These are phyloP conservation scores for Suricata suricatta DNA, from an alignment of 2,113 vertebrate genomes.

Conservation along the genomic window DNA sequence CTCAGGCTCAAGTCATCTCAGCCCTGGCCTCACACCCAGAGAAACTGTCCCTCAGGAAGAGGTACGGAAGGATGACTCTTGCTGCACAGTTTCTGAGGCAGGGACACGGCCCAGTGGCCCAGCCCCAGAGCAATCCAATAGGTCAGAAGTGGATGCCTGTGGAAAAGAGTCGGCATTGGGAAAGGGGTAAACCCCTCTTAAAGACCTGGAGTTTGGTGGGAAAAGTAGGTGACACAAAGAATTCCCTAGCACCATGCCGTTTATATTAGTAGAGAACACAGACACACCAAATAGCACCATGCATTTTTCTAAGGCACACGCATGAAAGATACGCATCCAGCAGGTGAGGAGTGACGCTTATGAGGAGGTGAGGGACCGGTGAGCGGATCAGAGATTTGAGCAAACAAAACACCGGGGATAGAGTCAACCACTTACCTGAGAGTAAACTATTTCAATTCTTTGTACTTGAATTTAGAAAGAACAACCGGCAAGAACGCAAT, in stretches of 20 bases:
- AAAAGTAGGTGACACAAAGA: neutral
- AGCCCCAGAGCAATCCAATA: neutral
- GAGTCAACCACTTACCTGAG: neutral
- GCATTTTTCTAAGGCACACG: neutral
- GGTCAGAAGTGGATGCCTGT: rapidly evolving
- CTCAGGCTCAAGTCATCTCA: no score
- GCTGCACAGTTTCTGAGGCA: neutral
- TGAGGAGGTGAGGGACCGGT: neutral
- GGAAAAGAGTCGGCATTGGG: neutral
- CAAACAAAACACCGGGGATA: neutral
- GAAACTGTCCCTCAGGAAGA: rapidly evolving
- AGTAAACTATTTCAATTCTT: neutral
- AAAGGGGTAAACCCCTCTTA: neutral
- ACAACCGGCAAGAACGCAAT: neutral
- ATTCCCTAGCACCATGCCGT: neutral
- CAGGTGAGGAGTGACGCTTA: neutral
- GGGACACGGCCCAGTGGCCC: neutral
- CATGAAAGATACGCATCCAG: neutral
- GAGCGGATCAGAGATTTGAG: neutral
- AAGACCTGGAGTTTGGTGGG: neutral
- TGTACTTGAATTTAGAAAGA: neutral
- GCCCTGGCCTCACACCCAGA: neutral
- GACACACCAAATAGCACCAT: neutral
- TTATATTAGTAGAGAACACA: neutral
- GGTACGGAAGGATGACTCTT: no score